Conservation (phyloP, 2,797 vertebrate genomes). For the Spondyliosoma cantharus region DNA sequence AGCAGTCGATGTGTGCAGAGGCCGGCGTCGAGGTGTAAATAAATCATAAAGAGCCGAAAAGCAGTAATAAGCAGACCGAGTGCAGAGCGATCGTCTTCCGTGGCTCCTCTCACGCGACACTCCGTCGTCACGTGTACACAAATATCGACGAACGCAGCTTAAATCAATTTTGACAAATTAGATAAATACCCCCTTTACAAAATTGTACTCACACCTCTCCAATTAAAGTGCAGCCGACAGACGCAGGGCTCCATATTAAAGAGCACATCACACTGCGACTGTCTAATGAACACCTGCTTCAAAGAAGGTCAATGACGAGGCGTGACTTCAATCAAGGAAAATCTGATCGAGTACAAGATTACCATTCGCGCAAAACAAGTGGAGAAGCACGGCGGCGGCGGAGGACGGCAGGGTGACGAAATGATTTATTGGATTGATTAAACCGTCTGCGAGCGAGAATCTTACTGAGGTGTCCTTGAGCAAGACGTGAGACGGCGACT, state of each 20-base stretch:
- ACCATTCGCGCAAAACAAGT: not conserved
- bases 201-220: not conserved
- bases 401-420: constrained; percentile 11
- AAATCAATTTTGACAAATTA: constrained; percentile 19
- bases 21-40: not conserved
- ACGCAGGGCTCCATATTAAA: not conserved
- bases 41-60: not conserved
- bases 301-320: constrained; percentile 16
- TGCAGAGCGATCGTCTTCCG: too few relatives aligned
- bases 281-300: constrained; percentile 17
- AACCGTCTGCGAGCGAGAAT: not conserved
- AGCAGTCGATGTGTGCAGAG: not conserved
- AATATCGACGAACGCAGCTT: constrained; percentile 5
- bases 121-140: not conserved
- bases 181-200: not conserved
- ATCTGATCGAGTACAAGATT: constrained; percentile 19
- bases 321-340: constrained; percentile 40
- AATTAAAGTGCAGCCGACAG: constrained; percentile 11
- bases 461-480: constrained; percentile 32
- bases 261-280: not conserved
- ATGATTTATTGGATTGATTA: constrained; percentile 24
- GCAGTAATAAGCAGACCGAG: not conserved
- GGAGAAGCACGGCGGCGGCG: not conserved
- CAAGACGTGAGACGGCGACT: constrained; percentile 7
- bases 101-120: not conserved